phyloP scores from a whole-genome alignment of 1,140 invertebrate species.

The Periplaneta americana region DNA sequence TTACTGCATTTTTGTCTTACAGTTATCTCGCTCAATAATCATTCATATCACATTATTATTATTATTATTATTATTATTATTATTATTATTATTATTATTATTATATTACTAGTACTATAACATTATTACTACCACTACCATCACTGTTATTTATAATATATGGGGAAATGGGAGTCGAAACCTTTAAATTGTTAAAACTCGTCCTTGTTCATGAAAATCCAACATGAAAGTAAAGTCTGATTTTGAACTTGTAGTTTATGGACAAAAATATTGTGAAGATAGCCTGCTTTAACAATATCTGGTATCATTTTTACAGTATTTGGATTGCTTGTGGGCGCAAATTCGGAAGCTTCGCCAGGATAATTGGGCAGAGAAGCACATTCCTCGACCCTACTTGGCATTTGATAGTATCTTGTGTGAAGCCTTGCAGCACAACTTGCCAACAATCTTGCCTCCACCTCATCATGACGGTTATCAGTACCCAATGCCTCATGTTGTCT shows the following conservation, averaged over 20 bases:
- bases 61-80: not conserved
- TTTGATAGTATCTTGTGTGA: constrained; percentile 95
- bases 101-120: too few relatives aligned
- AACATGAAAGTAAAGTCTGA: too few relatives aligned
- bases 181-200: too few relatives aligned
- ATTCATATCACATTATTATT: not conserved
- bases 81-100: too few relatives aligned
- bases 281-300: too few relatives aligned
- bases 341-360: constrained; percentile 86
- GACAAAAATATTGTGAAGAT: too few relatives aligned
- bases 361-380: constrained; percentile 97
- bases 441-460: constrained; percentile 79
- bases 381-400: constrained; percentile 88
- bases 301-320: constrained; percentile 60
- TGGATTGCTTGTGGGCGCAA: constrained; percentile 97
- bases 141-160: too few relatives aligned
- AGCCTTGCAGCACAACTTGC: constrained; percentile 92
- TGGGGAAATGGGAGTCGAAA: too few relatives aligned
- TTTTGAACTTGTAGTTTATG: too few relatives aligned
- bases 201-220: too few relatives aligned
- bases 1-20: not conserved
- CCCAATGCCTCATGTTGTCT: constrained; percentile 86
- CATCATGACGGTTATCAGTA: constrained; percentile 86
- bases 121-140: too few relatives aligned
- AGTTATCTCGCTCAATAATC: not conserved